phyloP scores from a whole-genome alignment of 2,113 vertebrate genomes.

The Indri indri region DNA sequence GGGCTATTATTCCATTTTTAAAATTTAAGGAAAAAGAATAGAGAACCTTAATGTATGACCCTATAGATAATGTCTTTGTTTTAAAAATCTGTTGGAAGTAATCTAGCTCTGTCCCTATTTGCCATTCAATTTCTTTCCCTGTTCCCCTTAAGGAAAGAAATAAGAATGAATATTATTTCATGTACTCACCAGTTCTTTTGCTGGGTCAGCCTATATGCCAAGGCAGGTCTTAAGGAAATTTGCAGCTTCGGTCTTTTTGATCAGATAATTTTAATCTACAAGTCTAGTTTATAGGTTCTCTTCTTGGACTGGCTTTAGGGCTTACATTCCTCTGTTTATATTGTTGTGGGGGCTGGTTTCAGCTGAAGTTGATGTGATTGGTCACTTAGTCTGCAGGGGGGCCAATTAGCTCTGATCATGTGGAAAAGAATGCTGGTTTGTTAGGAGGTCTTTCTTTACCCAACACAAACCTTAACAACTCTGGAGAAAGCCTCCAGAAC shows the following conservation, averaged over 20 bases:
- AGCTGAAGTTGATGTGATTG: conserved; percentile 92
- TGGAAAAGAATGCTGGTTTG: conserved; percentile 90
- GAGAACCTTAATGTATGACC: not conserved
- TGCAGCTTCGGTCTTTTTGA: conserved; percentile 48
- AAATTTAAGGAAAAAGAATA: conserved; percentile 55
- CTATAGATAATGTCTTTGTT: conserved; percentile 14
- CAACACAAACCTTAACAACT: conserved; percentile 82
- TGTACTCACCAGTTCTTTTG: conserved; percentile 83
- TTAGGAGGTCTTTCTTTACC: conserved; percentile 85
- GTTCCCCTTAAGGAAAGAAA: conserved; percentile 48
- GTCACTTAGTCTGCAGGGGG: conserved; percentile 95
- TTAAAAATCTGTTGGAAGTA: conserved; percentile 28
- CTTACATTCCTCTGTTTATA: conserved; percentile 87
- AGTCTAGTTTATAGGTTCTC: conserved; percentile 71
- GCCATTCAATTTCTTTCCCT: not conserved
- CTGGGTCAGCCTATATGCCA: conserved; percentile 56
- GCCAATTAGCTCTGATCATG: conserved; percentile 94
- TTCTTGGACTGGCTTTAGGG: conserved; percentile 83
- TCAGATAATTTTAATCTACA: conserved; percentile 74
- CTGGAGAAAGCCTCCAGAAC: conserved; percentile 84
- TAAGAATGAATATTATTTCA: conserved; percentile 28
- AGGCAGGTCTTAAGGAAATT: conserved; percentile 54
- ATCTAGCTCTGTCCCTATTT: conserved; percentile 17
- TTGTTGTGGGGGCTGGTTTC: conserved; percentile 83
- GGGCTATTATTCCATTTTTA: not conserved